Evolutionary conservation across 2,888 invertebrate genomes (phyloP), one percentile per base, ranked within the genome.

Genomic region (Cyrtodaria siliqua): DNA sequence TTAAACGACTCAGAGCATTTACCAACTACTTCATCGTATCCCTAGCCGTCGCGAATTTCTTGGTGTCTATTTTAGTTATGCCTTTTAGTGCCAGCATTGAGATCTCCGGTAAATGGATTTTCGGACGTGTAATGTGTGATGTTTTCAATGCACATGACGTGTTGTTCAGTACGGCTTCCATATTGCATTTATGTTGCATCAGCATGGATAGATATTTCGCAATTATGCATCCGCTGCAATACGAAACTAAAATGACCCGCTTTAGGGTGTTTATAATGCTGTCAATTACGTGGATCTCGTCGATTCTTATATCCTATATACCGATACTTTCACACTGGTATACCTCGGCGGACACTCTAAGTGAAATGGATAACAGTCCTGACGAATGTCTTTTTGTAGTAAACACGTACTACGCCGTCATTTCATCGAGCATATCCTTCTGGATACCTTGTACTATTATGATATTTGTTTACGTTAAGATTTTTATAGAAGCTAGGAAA

Each of bases 11-110:
- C 1, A 84, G 92, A 14, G 94, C 77, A 80, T 96, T 97, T 91
- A 98, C 98, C 60, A 98, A 98, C 93, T 98, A 97, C 93, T 98
- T 98, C 94, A 97, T 98, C 83, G 98, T 98, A 87, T 97, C 97
- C 62, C 93, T 98, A 73, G 98, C 98, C 1, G 96, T 97, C 89
- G 98, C 98, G 44, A 98, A 98, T 91, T 96, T 98, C 94, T 94
- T 98, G 79, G 98, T 98, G 55, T 98, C 98, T 0, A 79, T 92
- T 18, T 68, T 92, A 12, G 93, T 92, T 1, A 93, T 93, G 93
- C 92, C 93, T 3, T 93, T 93, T 82, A 93, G 89, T 81, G 91
- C 91, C n/a, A 89, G 89, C 44, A 87, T 90, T 49, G 88, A 88
- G 74, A 85, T 93, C n/a, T 87, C 88, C 24, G 96, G 97, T 53